Base-by-base conservation (phyloP, 2,797 vertebrate genomes). In the Salmo trutta region DNA sequence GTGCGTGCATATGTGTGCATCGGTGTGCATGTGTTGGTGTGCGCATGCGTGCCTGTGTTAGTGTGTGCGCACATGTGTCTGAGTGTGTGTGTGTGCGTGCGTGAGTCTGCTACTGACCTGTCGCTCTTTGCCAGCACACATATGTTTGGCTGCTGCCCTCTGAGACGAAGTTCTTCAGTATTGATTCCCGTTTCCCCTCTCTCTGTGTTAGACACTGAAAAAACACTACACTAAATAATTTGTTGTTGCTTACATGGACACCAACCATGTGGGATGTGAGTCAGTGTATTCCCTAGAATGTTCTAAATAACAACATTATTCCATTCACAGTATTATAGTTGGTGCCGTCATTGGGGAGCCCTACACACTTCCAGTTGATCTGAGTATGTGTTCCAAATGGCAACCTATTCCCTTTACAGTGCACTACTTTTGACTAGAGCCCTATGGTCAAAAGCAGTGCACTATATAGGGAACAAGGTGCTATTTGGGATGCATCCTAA, bases 101-200 rank as follows among this genome's bases (percentile, higher is more conserved):
- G 88, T 88, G 86, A 90, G 90, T 91, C 84, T 91, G 89, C 87
- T 91, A 84, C 88, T 93, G 93, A 93, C 83, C 82, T 86, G 86
- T 92, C 83, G 79, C 93, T 82, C 81, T 79, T 78, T 89, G 92
- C 90, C 94, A 93, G 89, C 90, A 77, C 85, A 88, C 95, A 95
- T 93, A 92, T 93, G 90, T 94, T 93, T 93, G 88, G 89, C 92
- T 89, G 84, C 83, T 81, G 83, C 84, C 83, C 80, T 91, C 88
- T 90, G 79, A 80, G 86, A 91, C 75, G 83, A 87, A 79, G 82
- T 92, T 17, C 19, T 59, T 19, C 7, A 59, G 19, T 19, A 7
- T n/a, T n/a, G 54, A 19, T 19, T n/a, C 15, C 54, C n/a, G 54
- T n/a, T 59, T 59, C 17, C 17, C 54, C 19, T 8, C 7, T 59